phyloP scores from a whole-genome alignment of 1,140 invertebrate species.

The Sarcophaga bullata region DNA sequence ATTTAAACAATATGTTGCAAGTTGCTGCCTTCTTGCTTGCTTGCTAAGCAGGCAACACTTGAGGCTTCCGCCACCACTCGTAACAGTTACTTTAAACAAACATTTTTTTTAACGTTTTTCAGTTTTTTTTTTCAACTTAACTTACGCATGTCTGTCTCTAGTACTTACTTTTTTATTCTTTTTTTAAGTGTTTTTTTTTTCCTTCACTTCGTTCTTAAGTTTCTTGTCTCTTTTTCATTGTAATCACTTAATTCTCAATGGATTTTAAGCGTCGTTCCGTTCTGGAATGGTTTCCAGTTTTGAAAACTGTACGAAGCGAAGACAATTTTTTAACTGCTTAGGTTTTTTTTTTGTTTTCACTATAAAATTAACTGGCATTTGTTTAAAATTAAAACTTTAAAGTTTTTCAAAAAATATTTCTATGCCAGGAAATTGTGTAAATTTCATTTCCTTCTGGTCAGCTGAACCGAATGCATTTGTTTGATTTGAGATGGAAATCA shows the following conservation, averaged over 20 bases:
- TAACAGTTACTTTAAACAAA: not conserved
- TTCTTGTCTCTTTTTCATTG: not conserved
- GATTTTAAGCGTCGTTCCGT: not conserved
- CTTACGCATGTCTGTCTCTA: not conserved
- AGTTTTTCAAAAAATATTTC: no score
- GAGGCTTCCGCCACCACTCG: not conserved
- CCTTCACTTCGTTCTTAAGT: not conserved
- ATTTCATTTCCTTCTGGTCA: no score
- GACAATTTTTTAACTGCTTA: no score
- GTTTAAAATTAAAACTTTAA: no score
- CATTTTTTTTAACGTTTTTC: not conserved
- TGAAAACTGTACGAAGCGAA: no score
- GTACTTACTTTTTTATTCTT: not conserved
- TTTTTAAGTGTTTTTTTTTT: not conserved
- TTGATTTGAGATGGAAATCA: no score
- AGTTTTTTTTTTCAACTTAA: not conserved
- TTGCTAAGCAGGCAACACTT: slow-evolving; percentile 25
- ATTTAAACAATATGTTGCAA: slow-evolving; percentile 34
- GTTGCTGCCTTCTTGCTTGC: not conserved
- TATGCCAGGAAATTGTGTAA: no score
- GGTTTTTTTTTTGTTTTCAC: no score
- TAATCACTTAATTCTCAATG: slow-evolving; percentile 34
- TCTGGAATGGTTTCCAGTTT: not conserved
- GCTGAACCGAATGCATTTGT: no score
- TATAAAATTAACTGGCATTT: no score